Conservation (phyloP, 2,113 vertebrate genomes). For the Corapipo altera region DNA sequence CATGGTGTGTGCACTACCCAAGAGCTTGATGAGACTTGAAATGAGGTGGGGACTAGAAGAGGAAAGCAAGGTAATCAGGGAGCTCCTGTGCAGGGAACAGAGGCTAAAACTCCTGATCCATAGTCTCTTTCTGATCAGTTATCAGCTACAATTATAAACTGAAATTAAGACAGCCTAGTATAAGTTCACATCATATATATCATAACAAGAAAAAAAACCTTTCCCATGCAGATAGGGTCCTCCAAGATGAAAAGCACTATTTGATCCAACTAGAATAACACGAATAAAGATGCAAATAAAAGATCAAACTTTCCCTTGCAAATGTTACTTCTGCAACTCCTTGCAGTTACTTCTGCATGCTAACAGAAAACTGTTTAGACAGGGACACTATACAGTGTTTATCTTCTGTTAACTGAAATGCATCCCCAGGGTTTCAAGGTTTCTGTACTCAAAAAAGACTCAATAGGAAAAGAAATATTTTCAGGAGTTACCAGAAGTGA, state of each 20-base stretch:
- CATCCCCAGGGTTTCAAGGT: background rate
- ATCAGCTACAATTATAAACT: background rate
- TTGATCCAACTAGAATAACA: background rate
- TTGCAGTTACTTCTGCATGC: background rate
- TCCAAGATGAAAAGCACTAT: background rate
- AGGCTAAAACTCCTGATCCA: background rate
- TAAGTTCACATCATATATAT: background rate
- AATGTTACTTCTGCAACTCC: too few relatives aligned
- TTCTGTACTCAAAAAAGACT: background rate
- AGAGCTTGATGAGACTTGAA: background rate
- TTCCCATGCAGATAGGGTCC: background rate
- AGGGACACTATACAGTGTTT: background rate
- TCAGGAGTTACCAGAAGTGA: constrained; percentile 9
- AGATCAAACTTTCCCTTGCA: background rate
- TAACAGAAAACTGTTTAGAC: background rate
- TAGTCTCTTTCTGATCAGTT: background rate
- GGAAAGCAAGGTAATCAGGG: background rate
- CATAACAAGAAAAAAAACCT: background rate
- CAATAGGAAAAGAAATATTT: background rate
- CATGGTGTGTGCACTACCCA: background rate
- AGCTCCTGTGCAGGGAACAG: background rate
- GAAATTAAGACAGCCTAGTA: background rate
- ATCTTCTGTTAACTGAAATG: background rate
- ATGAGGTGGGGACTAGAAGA: background rate
- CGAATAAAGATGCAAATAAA: background rate